phyloP scores from a whole-genome alignment of 2,113 vertebrate genomes.

The Lophochroa leadbeateri region DNA sequence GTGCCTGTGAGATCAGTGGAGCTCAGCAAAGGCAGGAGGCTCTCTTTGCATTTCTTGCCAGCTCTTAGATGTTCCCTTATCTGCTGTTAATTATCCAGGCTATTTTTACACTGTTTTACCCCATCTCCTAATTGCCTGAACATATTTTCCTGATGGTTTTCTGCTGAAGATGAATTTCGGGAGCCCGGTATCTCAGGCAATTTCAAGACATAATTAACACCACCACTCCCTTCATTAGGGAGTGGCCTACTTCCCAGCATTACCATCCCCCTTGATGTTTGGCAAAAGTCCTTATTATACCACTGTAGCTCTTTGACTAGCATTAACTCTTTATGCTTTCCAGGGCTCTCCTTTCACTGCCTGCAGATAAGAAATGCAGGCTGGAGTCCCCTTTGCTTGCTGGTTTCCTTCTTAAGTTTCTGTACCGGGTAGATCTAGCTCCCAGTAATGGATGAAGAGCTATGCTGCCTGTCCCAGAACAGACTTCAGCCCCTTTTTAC shows the following conservation, averaged over 20 bases:
- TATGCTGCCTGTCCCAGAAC: not conserved
- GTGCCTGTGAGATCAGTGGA: accelerated
- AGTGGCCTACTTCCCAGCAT: constrained; percentile 38
- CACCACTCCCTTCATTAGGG: constrained; percentile 47
- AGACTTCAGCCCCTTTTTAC: not conserved
- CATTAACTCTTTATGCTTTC: not conserved
- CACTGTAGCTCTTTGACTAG: not conserved
- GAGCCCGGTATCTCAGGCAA: constrained; percentile 6
- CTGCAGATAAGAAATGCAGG: not conserved
- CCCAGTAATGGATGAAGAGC: not conserved
- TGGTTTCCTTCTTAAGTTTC: not conserved
- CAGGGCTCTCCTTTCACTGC: not conserved
- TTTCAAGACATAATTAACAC: constrained; percentile 44
- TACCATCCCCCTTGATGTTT: not conserved
- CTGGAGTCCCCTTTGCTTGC: accelerated
- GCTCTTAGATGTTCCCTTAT: not conserved
- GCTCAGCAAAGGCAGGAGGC: not conserved
- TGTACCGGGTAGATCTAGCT: not conserved
- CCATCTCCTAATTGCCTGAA: constrained; percentile 33
- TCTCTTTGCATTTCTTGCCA: not conserved
- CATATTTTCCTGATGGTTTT: constrained; percentile 48
- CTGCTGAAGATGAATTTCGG: constrained; percentile 57
- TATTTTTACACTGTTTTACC: constrained; percentile 26
- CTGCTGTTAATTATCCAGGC: constrained; percentile 41
- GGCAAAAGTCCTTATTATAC: not conserved